Conservation (phyloP, 2,888 invertebrate genomes). For the Dexiosoma caninum region DNA sequence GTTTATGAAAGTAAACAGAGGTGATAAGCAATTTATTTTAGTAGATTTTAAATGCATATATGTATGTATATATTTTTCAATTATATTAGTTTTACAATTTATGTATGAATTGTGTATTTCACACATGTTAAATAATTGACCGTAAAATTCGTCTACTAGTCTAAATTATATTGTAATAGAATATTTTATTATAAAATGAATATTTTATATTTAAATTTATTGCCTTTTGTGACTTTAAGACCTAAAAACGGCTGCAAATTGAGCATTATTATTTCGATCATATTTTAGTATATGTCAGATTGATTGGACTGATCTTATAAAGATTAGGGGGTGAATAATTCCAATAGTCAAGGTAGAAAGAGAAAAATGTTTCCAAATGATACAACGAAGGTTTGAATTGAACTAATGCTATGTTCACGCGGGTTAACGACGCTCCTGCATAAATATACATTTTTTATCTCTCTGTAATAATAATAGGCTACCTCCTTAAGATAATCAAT, state of each 20-base stretch:
- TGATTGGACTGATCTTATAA: too few species aligned
- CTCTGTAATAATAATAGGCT: too few species aligned
- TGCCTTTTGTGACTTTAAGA: not conserved
- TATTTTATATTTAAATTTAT: not conserved
- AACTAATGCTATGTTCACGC: too few species aligned
- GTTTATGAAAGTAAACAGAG: conserved; percentile 20
- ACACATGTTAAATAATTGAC: conserved; percentile 22
- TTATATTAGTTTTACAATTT: not conserved
- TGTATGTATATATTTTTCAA: conserved; percentile 38
- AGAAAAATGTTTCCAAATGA: too few species aligned
- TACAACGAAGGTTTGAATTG: too few species aligned
- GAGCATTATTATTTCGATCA: too few species aligned
- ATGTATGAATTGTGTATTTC: not conserved
- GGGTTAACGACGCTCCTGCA: too few species aligned
- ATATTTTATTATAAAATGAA: not conserved
- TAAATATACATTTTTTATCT: too few species aligned
- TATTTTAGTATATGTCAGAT: too few species aligned
- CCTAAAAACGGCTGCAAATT: not conserved
- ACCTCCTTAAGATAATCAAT: too few species aligned
- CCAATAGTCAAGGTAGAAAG: too few species aligned
- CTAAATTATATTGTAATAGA: conserved; percentile 16
- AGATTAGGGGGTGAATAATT: too few species aligned
- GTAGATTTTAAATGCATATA: conserved; percentile 60
- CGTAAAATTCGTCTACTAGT: conserved; percentile 21
- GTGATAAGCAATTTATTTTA: conserved; percentile 61